Evolutionary conservation across 2,888 invertebrate genomes (phyloP).

Genomic region (Syrista parreyssii): DNA sequence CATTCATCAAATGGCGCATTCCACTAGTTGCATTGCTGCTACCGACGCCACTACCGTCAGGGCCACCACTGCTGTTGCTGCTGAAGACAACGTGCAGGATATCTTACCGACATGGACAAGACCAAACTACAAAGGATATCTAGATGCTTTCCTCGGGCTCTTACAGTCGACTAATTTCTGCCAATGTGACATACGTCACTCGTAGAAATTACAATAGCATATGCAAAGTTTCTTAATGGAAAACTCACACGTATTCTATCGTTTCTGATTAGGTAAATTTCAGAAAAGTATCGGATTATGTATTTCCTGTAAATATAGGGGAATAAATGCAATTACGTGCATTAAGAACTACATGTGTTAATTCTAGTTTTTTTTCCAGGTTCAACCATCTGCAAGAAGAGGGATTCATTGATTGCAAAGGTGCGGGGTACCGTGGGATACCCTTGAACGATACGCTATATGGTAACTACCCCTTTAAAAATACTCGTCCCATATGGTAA

Average conservation of each 20-base stretch:
- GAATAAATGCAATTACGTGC: not conserved
- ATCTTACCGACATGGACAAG: not conserved
- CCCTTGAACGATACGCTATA: not conserved
- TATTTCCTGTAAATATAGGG: too few relatives aligned
- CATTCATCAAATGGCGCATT: slow-evolving; percentile 55
- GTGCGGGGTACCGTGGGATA: not conserved
- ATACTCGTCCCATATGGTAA: not conserved
- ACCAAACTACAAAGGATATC: not conserved
- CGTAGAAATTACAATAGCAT: not conserved
- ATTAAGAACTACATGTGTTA: not conserved
- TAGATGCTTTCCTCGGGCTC: not conserved
- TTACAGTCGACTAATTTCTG: not conserved
- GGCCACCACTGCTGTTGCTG: not conserved
- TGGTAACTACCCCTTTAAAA: not conserved
- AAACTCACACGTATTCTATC: not conserved
- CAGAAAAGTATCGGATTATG: not conserved
- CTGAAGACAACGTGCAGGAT: not conserved
- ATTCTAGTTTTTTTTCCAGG: not conserved
- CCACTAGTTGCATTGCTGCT: slow-evolving; percentile 6
- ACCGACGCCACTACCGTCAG: not conserved
- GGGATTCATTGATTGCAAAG: not conserved
- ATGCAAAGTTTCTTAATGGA: not conserved
- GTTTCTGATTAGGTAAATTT: not conserved
- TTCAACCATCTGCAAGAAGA: not conserved
- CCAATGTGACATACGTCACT: not conserved